Evolutionary conservation across 37 sponge, comb jelly and placozoan species (phyloP).

Genomic region (Ephydatia muelleri): DNA sequence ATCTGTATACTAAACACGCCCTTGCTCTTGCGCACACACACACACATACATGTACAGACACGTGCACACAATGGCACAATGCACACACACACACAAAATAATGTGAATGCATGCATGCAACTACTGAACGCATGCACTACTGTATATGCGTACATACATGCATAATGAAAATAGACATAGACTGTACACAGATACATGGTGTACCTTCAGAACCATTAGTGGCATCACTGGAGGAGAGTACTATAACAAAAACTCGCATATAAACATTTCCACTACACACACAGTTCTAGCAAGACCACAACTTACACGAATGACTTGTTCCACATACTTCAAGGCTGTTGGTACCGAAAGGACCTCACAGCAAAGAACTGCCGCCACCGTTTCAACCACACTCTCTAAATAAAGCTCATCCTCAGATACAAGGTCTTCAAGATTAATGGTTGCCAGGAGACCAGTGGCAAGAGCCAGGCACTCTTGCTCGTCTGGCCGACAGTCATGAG

Average conservation of each 20-base stretch:
- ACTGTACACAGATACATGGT: slow-evolving; percentile 1
- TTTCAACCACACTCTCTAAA: slow-evolving; percentile 13
- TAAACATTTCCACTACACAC: slow-evolving; percentile 4
- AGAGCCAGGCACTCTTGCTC: background rate
- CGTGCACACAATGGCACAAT: background rate
- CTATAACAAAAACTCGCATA: background rate
- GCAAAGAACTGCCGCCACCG: background rate
- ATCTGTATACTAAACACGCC: too few species aligned
- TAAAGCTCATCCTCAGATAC: background rate
- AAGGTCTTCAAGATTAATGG: background rate
- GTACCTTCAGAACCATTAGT: slow-evolving; percentile 23
- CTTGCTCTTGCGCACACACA: background rate
- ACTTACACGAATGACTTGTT: slow-evolving; percentile 21
- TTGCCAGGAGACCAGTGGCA: slow-evolving; percentile 4
- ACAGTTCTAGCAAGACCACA: background rate
- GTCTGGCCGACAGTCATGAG: background rate
- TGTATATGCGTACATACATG: background rate
- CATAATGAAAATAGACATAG: background rate
- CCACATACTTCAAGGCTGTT: slow-evolving; percentile 3
- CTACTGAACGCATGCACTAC: background rate
- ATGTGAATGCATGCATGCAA: background rate
- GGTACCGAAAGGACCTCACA: background rate
- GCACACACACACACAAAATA: background rate
- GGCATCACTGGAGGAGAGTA: slow-evolving; percentile 4
- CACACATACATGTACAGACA: background rate